Evolutionary conservation across 1,140 invertebrate genomes (phyloP), one percentile per base, ranked within the genome.

Genomic region (Drosophila pandora): DNA sequence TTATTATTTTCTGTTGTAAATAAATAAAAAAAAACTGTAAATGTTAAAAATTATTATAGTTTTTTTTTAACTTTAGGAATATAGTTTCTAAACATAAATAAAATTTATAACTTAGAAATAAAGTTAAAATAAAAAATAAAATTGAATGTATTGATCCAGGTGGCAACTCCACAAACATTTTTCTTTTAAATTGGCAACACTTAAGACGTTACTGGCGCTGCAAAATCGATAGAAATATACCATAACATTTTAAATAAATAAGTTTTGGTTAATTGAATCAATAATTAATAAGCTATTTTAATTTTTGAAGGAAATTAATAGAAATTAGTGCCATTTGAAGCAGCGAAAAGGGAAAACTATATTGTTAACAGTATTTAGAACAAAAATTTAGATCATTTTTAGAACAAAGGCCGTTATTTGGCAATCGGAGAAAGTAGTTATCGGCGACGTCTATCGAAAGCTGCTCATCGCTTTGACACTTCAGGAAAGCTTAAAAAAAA

Each of bases 401-500:
- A 4, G 10, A n/a, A 9, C 32, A 8, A 10, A n/a, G 12, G 10
- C 34, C 10, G 34, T 37, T 37, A 3, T 12, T 12, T 37, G 10
- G 10, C 3, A 8, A 37, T 37, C 34, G 34, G 34, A 10, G 10
- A 37, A 12, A 12, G 34, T 12, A 4, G 34, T 37, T 4, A 37
- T 37, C 34, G 10, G 7, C 8, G 32, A 10, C 12, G 39, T 2
- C 12, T 43, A 43, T 43, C 41, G 41, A 43, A 17, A 43, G 41
- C 17, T 43, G 13, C 41, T 9, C 41, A 43, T 17, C 41, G 6
- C 41, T 43, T 1, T 7, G 41, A 43, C 41, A 43, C 13, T 43
- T 43, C 13, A 43, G 13, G 41, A 43, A 43, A 43, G 17, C 41
- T 21, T 21, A 43, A 43, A 43, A 21, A 43, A 43, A 43, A 41